phyloP scores from a whole-genome alignment of 1,140 invertebrate genomes.

The Cotesia glomerata region DNA sequence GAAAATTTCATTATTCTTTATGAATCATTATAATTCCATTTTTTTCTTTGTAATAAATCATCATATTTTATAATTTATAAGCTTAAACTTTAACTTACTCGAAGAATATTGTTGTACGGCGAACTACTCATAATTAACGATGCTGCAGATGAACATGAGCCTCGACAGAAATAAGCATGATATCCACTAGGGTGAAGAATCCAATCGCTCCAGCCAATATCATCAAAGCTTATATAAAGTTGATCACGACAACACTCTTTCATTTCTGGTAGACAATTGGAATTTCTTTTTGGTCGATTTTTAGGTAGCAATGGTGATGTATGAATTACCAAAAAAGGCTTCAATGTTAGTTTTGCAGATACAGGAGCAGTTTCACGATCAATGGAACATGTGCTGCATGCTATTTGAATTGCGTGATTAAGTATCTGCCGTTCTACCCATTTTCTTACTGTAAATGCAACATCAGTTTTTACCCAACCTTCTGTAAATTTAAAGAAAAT shows the following conservation, averaged over 20 bases:
- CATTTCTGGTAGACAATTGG: conserved; percentile 73
- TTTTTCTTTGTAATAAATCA: neutral
- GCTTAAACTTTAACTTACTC: conserved; percentile 62
- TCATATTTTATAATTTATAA: neutral
- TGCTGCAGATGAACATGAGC: conserved; percentile 74
- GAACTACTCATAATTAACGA: conserved; percentile 71
- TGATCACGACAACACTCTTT: conserved; percentile 84
- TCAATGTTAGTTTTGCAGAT: conserved; percentile 69
- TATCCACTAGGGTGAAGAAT: conserved; percentile 82
- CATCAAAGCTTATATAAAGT: conserved; percentile 80
- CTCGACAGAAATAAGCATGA: conserved; percentile 84
- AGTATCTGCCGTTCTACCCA: conserved; percentile 74
- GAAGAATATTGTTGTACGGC: conserved; percentile 74
- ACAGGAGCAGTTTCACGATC: conserved; percentile 67
- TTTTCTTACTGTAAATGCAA: conserved; percentile 73
- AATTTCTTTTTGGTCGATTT: conserved; percentile 69
- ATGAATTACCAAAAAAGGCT: conserved; percentile 77
- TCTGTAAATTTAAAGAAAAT: conserved; percentile 61
- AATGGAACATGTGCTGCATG: conserved; percentile 78
- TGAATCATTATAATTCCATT: neutral
- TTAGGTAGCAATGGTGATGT: conserved; percentile 64
- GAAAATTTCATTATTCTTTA: conserved; percentile 48
- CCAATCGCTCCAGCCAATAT: conserved; percentile 88
- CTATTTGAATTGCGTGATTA: conserved; percentile 74
- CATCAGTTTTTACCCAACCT: conserved; percentile 80